Percentiles rank a stretch among this genome's conserved stretches.
These are phyloP conservation scores for Nanger granti DNA, from an alignment of 2,113 vertebrate species.

Conservation along the genomic window DNA sequence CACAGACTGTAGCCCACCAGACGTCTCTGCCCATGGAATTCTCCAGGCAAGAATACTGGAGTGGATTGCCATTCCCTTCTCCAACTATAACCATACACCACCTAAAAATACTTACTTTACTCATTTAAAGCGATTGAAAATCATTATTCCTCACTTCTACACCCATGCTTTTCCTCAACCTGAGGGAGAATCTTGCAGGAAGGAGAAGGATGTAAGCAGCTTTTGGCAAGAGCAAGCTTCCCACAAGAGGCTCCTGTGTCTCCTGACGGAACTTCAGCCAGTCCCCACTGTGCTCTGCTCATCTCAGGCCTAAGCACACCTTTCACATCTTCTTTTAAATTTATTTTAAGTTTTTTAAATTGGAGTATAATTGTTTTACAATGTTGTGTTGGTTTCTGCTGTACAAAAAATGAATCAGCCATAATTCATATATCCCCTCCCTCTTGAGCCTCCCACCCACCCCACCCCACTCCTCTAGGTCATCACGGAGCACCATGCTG, in stretches of 20 bases:
- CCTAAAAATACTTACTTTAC: background rate
- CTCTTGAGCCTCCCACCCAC: background rate
- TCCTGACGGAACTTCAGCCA: background rate
- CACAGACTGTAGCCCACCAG: background rate
- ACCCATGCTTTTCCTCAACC: background rate
- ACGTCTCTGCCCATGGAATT: background rate
- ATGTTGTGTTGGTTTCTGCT: background rate
- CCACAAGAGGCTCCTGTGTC: background rate
- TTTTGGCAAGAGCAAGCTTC: background rate
- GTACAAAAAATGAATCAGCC: background rate
- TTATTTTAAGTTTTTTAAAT: background rate
- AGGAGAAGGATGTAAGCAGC: background rate
- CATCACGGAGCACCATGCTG: background rate
- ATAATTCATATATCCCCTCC: background rate
- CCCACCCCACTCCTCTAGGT: background rate
- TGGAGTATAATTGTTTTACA: background rate
- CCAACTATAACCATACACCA: background rate
- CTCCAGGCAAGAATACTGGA: background rate
- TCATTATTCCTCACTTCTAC: background rate
- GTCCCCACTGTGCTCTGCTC: background rate
- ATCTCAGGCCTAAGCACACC: background rate
- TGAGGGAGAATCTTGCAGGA: background rate
- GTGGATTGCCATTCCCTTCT: background rate
- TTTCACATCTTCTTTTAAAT: background rate
- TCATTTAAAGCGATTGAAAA: background rate